Evolutionary conservation across 2,888 invertebrate genomes (phyloP), one percentile per base, ranked within the genome.

Genomic region (Pyrochroa serraticornis): DNA sequence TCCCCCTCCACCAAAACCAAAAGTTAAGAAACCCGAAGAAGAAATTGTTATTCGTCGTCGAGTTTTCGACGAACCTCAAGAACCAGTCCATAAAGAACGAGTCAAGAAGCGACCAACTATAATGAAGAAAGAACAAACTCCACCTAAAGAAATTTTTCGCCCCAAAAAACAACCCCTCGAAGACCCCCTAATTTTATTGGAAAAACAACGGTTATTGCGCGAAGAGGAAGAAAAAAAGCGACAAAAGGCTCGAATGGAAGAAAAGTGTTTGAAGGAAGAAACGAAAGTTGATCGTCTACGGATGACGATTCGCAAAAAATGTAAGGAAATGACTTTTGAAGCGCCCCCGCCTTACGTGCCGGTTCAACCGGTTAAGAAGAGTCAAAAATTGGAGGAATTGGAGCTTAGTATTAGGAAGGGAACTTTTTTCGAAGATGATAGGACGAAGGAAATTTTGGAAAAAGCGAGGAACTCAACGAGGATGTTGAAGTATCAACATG

Each of bases 401-500:
- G 79, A 80, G 56, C 62, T 65, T 35, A 76, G 77, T 49, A 77
- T 79, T 43, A 69, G 67, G 47, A 75, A 75, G 38, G 79, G 79
- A 3, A 78, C 74, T 6, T 79, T 79, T 65, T 75, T 78, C 63
- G 78, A 79, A 37, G 74, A 79, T 63, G 76, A 77, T 44, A 69
- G 70, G 34, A 77, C 78, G 6, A 77, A 74, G 58, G 72, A 74
- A 60, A 78, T 79, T 46, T 52, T 79, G 58, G 77, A 78, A 57
- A 74, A 70, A 55, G 77, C 76, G 10, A 70, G 76, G 58, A 74
- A 64, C 50, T 67, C 72, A 32, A 74, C 75, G 12, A 68, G 75
- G 56, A 64, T 73, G 67, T 62, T 72, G 37, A 75, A 75, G 62
- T 75, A 75, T 53, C 74, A 74, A 55, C 65, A 70, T 39, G 70